Conservation (phyloP, 2,113 vertebrate species). For the Mola mola region DNA sequence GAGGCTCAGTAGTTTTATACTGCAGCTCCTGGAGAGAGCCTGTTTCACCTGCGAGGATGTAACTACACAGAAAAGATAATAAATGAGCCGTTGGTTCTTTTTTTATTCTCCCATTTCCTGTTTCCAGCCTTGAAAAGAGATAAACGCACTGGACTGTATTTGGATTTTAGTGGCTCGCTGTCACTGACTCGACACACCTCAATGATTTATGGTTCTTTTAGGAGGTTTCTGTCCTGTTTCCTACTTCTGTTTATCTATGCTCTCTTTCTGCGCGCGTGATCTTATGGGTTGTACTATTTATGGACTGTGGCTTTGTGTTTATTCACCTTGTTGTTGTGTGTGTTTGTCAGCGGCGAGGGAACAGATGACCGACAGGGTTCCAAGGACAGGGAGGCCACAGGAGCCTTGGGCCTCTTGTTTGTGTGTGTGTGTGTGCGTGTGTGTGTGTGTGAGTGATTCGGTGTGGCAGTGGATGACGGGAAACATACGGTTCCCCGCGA, state of each 20-base stretch:
- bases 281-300: slow-evolving; percentile 44
- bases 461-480: slow-evolving; percentile 71
- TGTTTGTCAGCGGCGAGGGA: slow-evolving; percentile 47
- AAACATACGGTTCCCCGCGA: slow-evolving; percentile 67
- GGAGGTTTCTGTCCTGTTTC: slow-evolving; percentile 11
- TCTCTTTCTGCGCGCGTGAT: slow-evolving; percentile 23
- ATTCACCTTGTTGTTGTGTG: slow-evolving; percentile 21
- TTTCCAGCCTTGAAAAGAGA: no score
- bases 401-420: slow-evolving; percentile 30
- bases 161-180: no score
- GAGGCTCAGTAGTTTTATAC: no score
- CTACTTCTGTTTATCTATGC: slow-evolving; percentile 23
- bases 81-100: no score
- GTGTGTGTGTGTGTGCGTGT: slow-evolving; percentile 15
- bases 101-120: no score
- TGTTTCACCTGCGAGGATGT: no score
- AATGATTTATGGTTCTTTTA: no score
- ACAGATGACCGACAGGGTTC: slow-evolving; percentile 72
- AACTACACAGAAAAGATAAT: no score
- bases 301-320: slow-evolving; percentile 10
- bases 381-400: slow-evolving; percentile 64
- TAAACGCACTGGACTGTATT: no score
- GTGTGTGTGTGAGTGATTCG: slow-evolving; percentile 57
- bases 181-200: no score
- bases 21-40: no score